phyloP scores from a whole-genome alignment of 2,113 vertebrate genomes.

The Limanda limanda region DNA sequence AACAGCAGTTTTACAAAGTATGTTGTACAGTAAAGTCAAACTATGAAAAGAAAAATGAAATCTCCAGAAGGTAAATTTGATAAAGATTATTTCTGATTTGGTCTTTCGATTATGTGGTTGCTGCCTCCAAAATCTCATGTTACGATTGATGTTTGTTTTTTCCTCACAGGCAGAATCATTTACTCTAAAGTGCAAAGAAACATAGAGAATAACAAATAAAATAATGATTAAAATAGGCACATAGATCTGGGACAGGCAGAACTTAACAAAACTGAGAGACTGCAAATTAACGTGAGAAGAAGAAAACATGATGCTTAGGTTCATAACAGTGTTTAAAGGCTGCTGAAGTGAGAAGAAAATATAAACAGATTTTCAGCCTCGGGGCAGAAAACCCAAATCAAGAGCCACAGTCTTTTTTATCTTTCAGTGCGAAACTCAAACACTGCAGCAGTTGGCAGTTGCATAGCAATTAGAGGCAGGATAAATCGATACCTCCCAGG shows the following conservation, averaged over 20 bases:
- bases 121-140: neutral
- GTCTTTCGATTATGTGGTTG: neutral
- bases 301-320: slow-evolving; percentile 20
- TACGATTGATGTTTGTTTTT: neutral
- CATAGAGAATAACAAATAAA: neutral
- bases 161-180: slow-evolving; percentile 15
- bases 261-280: slow-evolving; percentile 4
- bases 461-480: slow-evolving; percentile 56
- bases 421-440: slow-evolving; percentile 44
- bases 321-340: slow-evolving; percentile 24
- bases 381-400: slow-evolving; percentile 45
- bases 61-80: neutral
- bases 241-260: neutral
- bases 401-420: slow-evolving; percentile 45
- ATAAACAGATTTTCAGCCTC: slow-evolving; percentile 45
- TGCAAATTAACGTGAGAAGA: slow-evolving; percentile 17
- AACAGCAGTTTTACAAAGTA: too few species aligned
- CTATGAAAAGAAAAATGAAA: neutral
- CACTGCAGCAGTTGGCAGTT: slow-evolving; percentile 53
- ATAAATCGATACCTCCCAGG: slow-evolving; percentile 65
- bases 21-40: neutral
- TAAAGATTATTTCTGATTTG: neutral
- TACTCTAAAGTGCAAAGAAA: neutral
- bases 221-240: neutral
- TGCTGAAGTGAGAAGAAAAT: slow-evolving; percentile 44